Evolutionary conservation across 2,888 invertebrate species (phyloP), one percentile per base, ranked within the genome.

Genomic region (Sarcophaga variegata): DNA sequence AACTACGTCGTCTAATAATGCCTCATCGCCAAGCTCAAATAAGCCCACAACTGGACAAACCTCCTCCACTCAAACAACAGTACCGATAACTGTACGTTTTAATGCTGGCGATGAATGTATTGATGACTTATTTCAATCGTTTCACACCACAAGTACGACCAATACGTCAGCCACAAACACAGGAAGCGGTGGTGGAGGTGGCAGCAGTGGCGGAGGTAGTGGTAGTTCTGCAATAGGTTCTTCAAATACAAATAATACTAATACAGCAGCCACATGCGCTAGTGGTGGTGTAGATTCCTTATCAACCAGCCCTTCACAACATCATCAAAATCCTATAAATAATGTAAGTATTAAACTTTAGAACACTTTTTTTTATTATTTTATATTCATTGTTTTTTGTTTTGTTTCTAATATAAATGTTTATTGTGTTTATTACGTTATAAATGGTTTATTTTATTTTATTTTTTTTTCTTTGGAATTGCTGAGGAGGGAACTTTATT

Each of bases 41-140:
- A 81, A 79, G 67, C 75, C 89, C 79, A 89, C 89, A 89, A 89
- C 89, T 81, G 90, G 84, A 47, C 84, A 84, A 71, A 89, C 89
- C 81, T 90, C 90, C 59, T 92, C 92, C 88, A 88, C 89, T 66
- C 89, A 92, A 82, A 89, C 91, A 88, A 91, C 91, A 88, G 89
- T 93, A 64, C 93, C 93, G 54, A 92, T 93, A 77, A 91, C 93
- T 49, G 93, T 93, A 83, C 93, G 93, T 78, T 93, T 93, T 83
- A 93, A 93, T 90, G 93, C 93, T 89, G 92, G 92, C 88, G 93
- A 93, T 88, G 93, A 93, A 88, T 92, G 93, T 83, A 90, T 93
- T 80, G 93, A 93, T 87, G 93, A 93, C 85, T 91, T 93, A 74
- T 91, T 92, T 89, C 93, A 93, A 87, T 91, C 92, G 81, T 93